phyloP scores from a whole-genome alignment of 2,888 invertebrate genomes.

The Stegophylla sp. region DNA sequence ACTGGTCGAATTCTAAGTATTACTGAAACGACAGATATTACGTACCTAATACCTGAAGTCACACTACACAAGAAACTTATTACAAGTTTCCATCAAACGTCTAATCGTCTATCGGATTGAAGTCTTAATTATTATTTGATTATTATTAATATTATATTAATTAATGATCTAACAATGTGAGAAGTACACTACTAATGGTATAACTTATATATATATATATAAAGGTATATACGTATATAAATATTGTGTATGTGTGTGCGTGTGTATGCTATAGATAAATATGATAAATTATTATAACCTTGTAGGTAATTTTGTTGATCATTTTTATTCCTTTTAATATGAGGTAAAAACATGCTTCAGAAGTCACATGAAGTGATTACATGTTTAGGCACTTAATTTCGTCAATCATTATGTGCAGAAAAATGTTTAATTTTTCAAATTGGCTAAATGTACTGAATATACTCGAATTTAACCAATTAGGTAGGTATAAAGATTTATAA shows the following conservation, averaged over 20 bases:
- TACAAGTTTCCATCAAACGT: not conserved
- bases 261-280: not conserved
- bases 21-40: not conserved
- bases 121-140: not conserved
- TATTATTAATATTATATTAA: not conserved
- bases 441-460: too few relatives aligned
- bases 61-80: not conserved
- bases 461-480: too few relatives aligned
- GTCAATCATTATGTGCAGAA: too few relatives aligned
- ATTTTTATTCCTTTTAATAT: slow-evolving; percentile 1
- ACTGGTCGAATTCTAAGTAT: slow-evolving; percentile 44
- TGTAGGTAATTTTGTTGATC: not conserved
- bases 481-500: too few relatives aligned
- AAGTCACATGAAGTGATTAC: not conserved
- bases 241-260: not conserved
- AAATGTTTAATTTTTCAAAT: too few relatives aligned
- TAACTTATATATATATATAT: not conserved
- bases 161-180: not conserved
- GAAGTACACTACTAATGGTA: not conserved
- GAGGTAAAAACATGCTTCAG: not conserved
- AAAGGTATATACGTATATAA: not conserved
- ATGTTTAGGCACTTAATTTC: not conserved
- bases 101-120: not conserved
- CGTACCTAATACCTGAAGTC: too few relatives aligned
- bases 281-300: not conserved